Conservation (phyloP, 2,797 vertebrate genomes). For the Apogon talboti region DNA sequence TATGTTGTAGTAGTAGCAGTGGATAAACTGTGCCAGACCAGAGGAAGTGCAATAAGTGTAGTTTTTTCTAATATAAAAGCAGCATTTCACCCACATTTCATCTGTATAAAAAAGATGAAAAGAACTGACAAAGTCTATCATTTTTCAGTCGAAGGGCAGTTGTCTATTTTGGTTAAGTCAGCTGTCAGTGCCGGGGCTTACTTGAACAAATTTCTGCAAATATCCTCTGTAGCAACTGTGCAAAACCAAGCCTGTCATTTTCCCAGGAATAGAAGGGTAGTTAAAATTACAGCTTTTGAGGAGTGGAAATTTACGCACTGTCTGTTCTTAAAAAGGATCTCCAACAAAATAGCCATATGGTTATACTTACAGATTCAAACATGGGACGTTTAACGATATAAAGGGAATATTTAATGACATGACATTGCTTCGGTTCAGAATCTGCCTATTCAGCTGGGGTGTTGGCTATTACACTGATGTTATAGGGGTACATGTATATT, state of each 20-base stretch:
- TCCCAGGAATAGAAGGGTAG: conserved; percentile 84
- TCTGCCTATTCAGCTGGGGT: conserved; percentile 14
- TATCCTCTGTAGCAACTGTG: conserved; percentile 71
- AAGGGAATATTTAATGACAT: conserved; percentile 65
- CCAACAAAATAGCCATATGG: conserved; percentile 75
- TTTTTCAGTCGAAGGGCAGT: conserved; percentile 24
- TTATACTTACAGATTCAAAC: conserved; percentile 74
- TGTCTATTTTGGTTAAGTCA: conserved; percentile 46
- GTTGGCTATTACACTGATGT: conserved; percentile 19
- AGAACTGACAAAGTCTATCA: not conserved
- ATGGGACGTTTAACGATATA: conserved; percentile 56
- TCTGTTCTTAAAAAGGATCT: conserved; percentile 69
- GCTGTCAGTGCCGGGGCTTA: conserved; percentile 59
- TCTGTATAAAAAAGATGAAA: conserved; percentile 6
- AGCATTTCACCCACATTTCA: not conserved
- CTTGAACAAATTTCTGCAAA: conserved; percentile 78
- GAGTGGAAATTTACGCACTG: conserved; percentile 80
- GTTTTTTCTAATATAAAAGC: not conserved
- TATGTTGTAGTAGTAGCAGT: conserved; percentile 8
- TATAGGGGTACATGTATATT: not conserved
- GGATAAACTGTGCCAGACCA: not conserved
- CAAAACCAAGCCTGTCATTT: conserved; percentile 85
- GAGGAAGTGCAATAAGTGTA: not conserved
- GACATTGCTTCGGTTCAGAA: conserved; percentile 29
- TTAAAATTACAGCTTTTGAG: conserved; percentile 86